Base-by-base conservation (phyloP, 2,888 invertebrate genomes). In the Pyrochroa serraticornis region DNA sequence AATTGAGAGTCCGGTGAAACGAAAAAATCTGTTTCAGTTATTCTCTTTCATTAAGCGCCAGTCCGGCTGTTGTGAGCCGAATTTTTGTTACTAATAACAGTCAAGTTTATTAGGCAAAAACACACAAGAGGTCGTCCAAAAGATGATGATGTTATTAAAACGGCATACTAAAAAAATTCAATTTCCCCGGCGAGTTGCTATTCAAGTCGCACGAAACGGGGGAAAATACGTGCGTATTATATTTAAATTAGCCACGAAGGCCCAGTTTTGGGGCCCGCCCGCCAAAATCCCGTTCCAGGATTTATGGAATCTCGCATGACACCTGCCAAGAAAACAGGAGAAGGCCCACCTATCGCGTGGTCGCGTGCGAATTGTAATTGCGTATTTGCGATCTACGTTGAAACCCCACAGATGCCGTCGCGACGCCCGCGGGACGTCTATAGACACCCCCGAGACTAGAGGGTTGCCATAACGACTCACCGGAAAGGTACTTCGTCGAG, bases 391-490 rank as follows among this genome's bases (percentile, higher is more conserved):
- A 51, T 41, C 46, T 42, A 43, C 52, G 39, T 42, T 35, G 39
- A 58, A 58, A 51, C 47, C 36, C 39, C 31, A 43, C 46, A 22
- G 50, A 37, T 51, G 56, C 49, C 57, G 56, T 49, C 60, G 51
- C 53, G 58, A 58, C 54, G 57, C 54, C 46, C 48, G 13, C 36
- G 59, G 43, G 47, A 51, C 47, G 34, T 45, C 39, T 51, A 51
- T 52, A 54, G 58, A 61, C 61, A 46, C 61, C 54, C 61, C 44
- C 42, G 58, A 61, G 61, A 61, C 61, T 36, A 44, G 22, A 22
- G 22, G 22, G 61, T 61, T 61, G 58, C 61, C 54, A 61, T 61
- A 61, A 61, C 61, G 61, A 58, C 61, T 54, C 46, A 51, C 48
- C 56, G 33, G 59, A 51, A 59, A 54, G 44, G 48, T 61, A 61